Evolutionary conservation across 2,888 invertebrate genomes (phyloP), one percentile per base, ranked within the genome.

Genomic region (Agrenia bidenticulata): DNA sequence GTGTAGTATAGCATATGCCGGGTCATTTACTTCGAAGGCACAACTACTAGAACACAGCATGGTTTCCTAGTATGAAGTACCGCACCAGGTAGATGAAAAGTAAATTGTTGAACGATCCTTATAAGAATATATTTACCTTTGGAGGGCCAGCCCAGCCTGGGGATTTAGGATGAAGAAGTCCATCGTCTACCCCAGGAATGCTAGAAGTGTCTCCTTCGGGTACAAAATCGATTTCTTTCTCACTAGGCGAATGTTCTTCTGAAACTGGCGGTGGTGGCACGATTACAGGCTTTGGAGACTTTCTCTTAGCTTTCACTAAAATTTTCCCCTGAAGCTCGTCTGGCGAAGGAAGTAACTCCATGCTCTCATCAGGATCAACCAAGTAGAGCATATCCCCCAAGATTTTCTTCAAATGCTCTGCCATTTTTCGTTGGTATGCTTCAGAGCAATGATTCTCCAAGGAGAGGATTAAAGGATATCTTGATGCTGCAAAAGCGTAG

Each of bases 371-470:
- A 4, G 81, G 80, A 19, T 79, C 78, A 19, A 67, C 65, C 65
- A 77, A 77, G 66, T 79, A 76, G 63, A 78, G 64, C 75, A 75
- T 76, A 78, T 82, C 81, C 63, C 82, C 82, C 26, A 83, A 77
- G 54, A 82, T 80, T 26, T 78, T 78, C 37, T 77, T 77, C 64
- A 83, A 78, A 54, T 80, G 78, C 2, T 78, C 73, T 15, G 82
- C 82, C 79, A 83, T 81, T 27, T 75, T 75, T 39, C 76, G 73
- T 70, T 82, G 81, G 70, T 82, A 82, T 21, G 79, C 79, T 50
- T 79, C 74, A 21, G 79, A 79, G 60, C 82, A 82, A 69, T 84
- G 83, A 75, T 83, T 83, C 77, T 84, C 84, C 39, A 84, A 75
- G 1, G 83, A 83, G 19, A 84, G 77, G 59, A 84, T 83, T 15